Evolutionary conservation across 2,888 invertebrate species (phyloP), one percentile per base, ranked within the genome.

Genomic region (Sminthurides aquaticus): DNA sequence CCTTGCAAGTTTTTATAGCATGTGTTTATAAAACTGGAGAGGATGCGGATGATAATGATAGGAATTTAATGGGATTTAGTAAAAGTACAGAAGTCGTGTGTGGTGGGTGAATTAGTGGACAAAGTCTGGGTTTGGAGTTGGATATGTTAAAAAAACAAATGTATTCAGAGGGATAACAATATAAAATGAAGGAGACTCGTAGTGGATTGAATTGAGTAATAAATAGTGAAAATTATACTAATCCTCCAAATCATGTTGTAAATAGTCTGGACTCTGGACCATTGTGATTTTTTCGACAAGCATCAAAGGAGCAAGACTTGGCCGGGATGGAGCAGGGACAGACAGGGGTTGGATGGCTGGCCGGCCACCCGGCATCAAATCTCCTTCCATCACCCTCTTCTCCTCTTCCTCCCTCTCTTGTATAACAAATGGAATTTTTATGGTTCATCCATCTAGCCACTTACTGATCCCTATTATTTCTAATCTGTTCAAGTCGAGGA

Each of bases 181-280:
- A 15, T 15, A 34, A 15, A 34, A 5, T 34, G 43, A 34, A 15
- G 8, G 43, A 34, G 43, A 34, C 43, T 34, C 43, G 5, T 34
- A 34, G 52, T n/a, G 22, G 20, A 20, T 52, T 18, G 20, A 52
- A 20, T 52, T 8, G 52, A 52, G 52, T 52, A 52, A 52, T 52
- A 52, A 52, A 52, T 52, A 52, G 52, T 52, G 52, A 52, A 52
- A 52, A 52, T 52, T 52, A 52, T 52, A 52, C 52, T 52, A 52
- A 52, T 52, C 52, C 52, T 8, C 52, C 5, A 52, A 52, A 52
- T 52, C 52, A 52, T 52, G 52, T 52, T 52, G 52, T 52, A 52
- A 52, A 52, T 52, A 20, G 52, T 52, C 20, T 22, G 18, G 18
- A 43, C n/a, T 52, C 20, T 22, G 22, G 5, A 20, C 15, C 22